Evolutionary conservation across 1,140 invertebrate genomes (phyloP), one percentile per base, ranked within the genome.

Genomic region (Adelges cooleyi): DNA sequence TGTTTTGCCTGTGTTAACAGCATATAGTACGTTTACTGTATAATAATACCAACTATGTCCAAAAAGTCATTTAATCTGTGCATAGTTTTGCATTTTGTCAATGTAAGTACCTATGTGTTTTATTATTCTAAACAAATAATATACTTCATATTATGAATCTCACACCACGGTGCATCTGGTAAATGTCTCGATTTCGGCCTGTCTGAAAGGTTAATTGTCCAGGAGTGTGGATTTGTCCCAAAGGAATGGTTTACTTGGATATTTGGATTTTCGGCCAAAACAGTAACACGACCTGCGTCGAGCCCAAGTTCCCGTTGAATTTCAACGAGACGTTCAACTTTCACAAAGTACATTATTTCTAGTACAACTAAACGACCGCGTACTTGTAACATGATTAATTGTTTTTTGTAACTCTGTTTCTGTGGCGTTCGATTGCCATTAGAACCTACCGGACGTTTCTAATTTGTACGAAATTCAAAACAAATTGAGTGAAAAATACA

Each of bases 171-270:
- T n/a, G n/a, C n/a, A n/a, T n/a, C n/a, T n/a, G n/a, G n/a, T n/a
- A n/a, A n/a, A n/a, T n/a, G n/a, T n/a, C n/a, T n/a, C n/a, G n/a
- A n/a, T n/a, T n/a, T n/a, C n/a, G n/a, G n/a, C n/a, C n/a, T n/a
- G n/a, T n/a, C 11, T 33, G 11, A 33, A 33, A 86, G 84, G 77
- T 86, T 25, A 82, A 82, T 67, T 86, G 84, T 76, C 85, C 85
- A 10, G 85, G 85, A 29, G 84, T 86, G 27, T 86, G 84, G 82
- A 69, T 87, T 2, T 86, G 84, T 74, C 81, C 83, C 56, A 84
- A 82, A 74, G 85, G 84, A 2, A 79, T 80, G 72, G 78, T 86
- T 10, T 81, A 80, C 2, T 71, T 86, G 20, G 77, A 78, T 69
- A 76, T 86, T 17, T 78, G 77, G 67, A 78, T 79, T 36, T 72